These are phyloP conservation scores for Eulemur coronatus DNA, from an alignment of 2,797 vertebrate genomes.

Conservation along the genomic window DNA sequence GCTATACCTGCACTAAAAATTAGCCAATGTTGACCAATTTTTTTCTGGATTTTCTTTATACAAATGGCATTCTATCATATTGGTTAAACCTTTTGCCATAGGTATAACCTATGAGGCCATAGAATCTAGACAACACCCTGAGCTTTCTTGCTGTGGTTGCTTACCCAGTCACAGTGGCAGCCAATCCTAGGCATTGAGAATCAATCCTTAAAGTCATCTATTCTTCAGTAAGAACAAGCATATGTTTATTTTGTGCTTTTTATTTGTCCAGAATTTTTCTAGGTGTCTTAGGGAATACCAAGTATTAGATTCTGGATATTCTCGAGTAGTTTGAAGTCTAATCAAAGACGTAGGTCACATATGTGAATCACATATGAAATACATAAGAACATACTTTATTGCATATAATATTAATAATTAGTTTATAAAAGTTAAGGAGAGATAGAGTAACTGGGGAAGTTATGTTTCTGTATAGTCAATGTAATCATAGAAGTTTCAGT, in stretches of 20 bases:
- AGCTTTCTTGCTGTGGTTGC: not conserved
- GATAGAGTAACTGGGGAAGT: not conserved
- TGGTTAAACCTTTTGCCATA: not conserved
- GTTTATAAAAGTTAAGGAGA: not conserved
- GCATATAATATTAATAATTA: not conserved
- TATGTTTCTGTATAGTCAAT: not conserved
- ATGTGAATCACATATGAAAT: not conserved
- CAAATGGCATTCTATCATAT: not conserved
- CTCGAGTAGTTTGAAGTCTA: not conserved
- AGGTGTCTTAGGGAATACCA: not conserved
- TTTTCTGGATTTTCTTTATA: not conserved
- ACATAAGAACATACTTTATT: not conserved
- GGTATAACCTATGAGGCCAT: no score
- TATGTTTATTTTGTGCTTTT: not conserved
- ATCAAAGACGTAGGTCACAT: not conserved
- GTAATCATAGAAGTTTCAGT: not conserved
- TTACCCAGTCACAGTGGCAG: not conserved
- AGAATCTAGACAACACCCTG: not conserved
- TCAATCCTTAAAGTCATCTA: not conserved
- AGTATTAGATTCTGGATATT: not conserved
- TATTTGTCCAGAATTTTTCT: not conserved
- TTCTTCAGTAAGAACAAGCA: not conserved
- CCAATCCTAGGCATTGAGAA: not conserved
- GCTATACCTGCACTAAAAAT: not conserved
- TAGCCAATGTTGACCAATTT: not conserved